Evolutionary conservation across 2,888 invertebrate genomes (phyloP).

Genomic region (Hyalella azteca): DNA sequence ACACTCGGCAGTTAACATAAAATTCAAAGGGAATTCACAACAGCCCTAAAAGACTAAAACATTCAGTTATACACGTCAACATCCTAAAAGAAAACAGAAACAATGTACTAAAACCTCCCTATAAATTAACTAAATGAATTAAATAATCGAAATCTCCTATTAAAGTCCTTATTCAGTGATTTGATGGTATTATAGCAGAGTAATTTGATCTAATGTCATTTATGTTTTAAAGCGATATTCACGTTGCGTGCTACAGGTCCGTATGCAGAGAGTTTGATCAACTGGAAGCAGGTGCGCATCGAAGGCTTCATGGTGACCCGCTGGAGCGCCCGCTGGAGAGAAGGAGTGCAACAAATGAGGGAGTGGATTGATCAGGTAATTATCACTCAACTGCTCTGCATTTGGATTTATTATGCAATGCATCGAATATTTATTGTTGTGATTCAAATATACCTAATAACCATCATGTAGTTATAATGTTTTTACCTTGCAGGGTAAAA

Average conservation of each 20-base stretch:
- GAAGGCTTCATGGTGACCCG: constrained; percentile 54
- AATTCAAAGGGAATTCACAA: too few species aligned
- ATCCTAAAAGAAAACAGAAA: too few species aligned
- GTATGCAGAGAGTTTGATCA: constrained; percentile 40
- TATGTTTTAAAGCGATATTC: too few species aligned
- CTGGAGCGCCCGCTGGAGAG: constrained; percentile 51
- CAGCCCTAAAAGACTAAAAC: too few species aligned
- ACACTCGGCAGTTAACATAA: too few species aligned
- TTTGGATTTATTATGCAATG: neutral
- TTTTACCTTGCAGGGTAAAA: constrained; percentile 68
- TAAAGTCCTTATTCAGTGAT: too few species aligned
- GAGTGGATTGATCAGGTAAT: constrained; percentile 50
- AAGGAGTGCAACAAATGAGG: constrained; percentile 51
- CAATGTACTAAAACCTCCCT: too few species aligned
- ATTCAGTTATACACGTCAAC: too few species aligned
- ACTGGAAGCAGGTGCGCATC: constrained; percentile 46
- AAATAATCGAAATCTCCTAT: too few species aligned
- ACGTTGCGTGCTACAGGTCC: constrained; percentile 42
- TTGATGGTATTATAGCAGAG: too few species aligned
- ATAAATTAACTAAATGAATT: too few species aligned
- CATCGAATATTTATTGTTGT: neutral
- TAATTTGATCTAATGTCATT: too few species aligned
- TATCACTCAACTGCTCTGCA: neutral
- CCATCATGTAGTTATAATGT: neutral
- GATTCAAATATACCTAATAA: neutral